Evolutionary conservation across 2,888 invertebrate species (phyloP).

Genomic region (Drosophila kuntzei): DNA sequence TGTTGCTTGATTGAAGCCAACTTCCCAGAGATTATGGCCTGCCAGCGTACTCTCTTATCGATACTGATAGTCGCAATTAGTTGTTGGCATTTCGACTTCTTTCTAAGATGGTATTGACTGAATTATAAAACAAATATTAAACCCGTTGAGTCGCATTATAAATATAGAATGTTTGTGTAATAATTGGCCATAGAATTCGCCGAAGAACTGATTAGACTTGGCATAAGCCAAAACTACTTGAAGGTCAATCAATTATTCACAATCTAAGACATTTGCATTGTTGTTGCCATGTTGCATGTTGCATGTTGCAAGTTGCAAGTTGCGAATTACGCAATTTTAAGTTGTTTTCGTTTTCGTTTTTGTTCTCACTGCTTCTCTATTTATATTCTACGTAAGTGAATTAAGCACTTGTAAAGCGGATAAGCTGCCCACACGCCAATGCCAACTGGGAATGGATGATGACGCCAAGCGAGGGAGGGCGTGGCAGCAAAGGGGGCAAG

Average conservation of each 20-base stretch:
- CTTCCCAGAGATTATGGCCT: slow-evolving; percentile 44
- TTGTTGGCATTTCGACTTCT: slow-evolving; percentile 1
- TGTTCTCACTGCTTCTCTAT: slow-evolving; percentile 30
- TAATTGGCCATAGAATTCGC: slow-evolving; percentile 13
- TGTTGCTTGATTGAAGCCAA: slow-evolving; percentile 47
- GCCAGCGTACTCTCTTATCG: slow-evolving; percentile 34
- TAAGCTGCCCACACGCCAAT: slow-evolving; percentile 67
- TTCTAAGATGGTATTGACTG: slow-evolving; percentile 11
- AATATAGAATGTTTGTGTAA: slow-evolving; percentile 25
- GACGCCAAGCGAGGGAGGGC: slow-evolving; percentile 29
- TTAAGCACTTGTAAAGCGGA: slow-evolving; percentile 76
- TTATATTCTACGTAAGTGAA: slow-evolving; percentile 59
- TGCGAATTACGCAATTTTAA: slow-evolving; percentile 59
- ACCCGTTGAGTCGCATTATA: slow-evolving; percentile 16
- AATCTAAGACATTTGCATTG: slow-evolving; percentile 30
- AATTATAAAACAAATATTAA: slow-evolving; percentile 18
- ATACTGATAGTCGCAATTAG: slow-evolving; percentile 24
- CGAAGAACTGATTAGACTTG: slow-evolving; percentile 21
- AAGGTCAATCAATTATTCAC: slow-evolving; percentile 20
- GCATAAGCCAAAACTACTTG: slow-evolving; percentile 13
- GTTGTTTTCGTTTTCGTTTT: slow-evolving; percentile 11
- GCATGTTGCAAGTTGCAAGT: slow-evolving; percentile 15
- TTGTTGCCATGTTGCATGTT: slow-evolving; percentile 12
- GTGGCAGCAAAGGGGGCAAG: slow-evolving; percentile 38
- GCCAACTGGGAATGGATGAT: slow-evolving; percentile 37